These are phyloP conservation scores for Hylia prasina DNA, from an alignment of 2,113 vertebrate species.

Conservation along the genomic window DNA sequence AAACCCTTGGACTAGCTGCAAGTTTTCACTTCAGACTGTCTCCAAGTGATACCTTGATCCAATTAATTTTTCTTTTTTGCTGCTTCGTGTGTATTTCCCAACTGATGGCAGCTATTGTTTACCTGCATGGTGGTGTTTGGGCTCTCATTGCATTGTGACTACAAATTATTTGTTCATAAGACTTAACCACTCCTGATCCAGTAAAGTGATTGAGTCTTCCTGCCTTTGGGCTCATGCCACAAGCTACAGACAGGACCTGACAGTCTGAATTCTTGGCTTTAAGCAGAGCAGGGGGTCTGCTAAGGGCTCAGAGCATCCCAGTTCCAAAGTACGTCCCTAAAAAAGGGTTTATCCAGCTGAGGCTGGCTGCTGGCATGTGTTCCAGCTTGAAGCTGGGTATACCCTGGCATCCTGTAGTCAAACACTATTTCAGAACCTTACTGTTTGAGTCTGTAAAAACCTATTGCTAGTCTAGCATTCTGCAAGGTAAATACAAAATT, in stretches of 20 bases:
- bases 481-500: background rate
- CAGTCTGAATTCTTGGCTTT: background rate
- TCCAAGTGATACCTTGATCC: background rate
- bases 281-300: background rate
- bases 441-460: background rate
- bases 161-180: background rate
- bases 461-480: background rate
- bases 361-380: background rate
- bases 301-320: background rate
- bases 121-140: background rate
- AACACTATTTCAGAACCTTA: background rate
- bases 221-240: background rate
- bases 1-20: background rate
- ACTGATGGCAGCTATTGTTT: background rate
- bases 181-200: background rate
- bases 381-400: background rate
- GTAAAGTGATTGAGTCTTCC: background rate
- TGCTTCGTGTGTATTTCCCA: rapidly evolving
- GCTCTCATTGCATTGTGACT: background rate
- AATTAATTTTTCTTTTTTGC: background rate
- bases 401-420: background rate
- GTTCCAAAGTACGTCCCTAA: background rate
- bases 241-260: background rate
- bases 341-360: background rate
- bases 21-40: background rate